A percentile compares a stretch with the other conserved stretches of the same genome.
Evolutionary conservation across 2,888 invertebrate genomes (phyloP).

Genomic region (Synanthedon myopaeformis): DNA sequence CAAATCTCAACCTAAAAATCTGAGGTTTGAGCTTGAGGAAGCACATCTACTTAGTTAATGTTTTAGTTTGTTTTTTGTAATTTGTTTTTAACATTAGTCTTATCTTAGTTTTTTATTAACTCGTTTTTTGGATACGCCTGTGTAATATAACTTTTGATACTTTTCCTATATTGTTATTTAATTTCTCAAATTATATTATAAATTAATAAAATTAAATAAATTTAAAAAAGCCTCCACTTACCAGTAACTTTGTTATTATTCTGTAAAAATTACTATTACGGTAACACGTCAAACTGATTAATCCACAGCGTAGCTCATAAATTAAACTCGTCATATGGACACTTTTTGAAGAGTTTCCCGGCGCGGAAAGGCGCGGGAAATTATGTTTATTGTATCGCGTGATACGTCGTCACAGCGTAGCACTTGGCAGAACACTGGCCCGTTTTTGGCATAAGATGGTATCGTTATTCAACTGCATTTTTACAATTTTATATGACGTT

Average conservation of each 20-base stretch:
- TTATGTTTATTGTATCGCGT: slow-evolving; percentile 10
- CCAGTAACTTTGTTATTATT: slow-evolving; percentile 40
- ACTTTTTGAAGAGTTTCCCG: slow-evolving; percentile 23
- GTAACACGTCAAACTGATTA: slow-evolving; percentile 32
- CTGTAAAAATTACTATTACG: slow-evolving; percentile 57
- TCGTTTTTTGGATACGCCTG: no score
- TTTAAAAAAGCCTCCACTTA: not conserved
- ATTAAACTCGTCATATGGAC: slow-evolving; percentile 57
- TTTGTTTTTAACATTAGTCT: no score
- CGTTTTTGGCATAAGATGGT: slow-evolving; percentile 41
- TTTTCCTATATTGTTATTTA: no score
- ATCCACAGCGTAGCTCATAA: slow-evolving; percentile 33
- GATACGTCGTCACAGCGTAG: slow-evolving; percentile 30
- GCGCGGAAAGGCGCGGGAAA: slow-evolving; percentile 29
- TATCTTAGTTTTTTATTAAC: no score
- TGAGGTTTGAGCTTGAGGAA: no score
- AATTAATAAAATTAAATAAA: no score
- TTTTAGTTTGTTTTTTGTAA: no score
- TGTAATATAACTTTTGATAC: no score
- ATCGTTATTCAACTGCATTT: not conserved
- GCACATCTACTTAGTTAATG: no score
- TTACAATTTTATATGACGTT: not conserved
- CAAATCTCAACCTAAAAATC: no score
- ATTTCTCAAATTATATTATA: no score
- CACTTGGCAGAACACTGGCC: slow-evolving; percentile 48